A percentile compares a stretch with the other conserved stretches of the same genome.
Evolutionary conservation across 2,888 invertebrate genomes (phyloP).

Genomic region (Mylabris sibirica): DNA sequence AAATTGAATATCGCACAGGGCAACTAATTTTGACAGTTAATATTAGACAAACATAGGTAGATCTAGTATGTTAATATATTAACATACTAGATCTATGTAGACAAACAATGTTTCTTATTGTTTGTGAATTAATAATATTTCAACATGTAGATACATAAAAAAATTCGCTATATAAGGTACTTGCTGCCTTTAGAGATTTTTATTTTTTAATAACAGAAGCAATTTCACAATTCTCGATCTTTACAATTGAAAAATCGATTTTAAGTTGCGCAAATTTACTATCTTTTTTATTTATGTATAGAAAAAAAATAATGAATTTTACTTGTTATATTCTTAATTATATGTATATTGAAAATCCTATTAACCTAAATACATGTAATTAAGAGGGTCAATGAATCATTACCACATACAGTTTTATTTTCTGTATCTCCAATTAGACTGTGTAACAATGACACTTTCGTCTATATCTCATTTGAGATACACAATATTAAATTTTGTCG

Average conservation of each 20-base stretch:
- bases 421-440: neutral
- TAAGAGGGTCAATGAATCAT: constrained; percentile 8
- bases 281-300: neutral
- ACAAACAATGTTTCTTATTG: too few species aligned
- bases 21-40: too few species aligned
- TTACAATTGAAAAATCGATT: neutral
- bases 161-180: too few species aligned
- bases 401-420: constrained; percentile 9
- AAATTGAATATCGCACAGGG: too few species aligned
- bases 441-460: neutral
- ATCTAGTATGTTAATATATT: too few species aligned
- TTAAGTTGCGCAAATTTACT: neutral
- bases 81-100: too few species aligned
- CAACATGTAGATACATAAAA: too few species aligned
- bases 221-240: neutral
- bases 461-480: neutral
- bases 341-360: constrained; percentile 10
- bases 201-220: neutral
- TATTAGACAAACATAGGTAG: too few species aligned
- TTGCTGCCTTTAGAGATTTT: too few species aligned
- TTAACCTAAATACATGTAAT: neutral
- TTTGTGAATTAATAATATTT: too few species aligned
- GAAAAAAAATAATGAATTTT: neutral
- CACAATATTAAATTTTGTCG: neutral
- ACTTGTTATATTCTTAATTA: constrained; percentile 6